Conservation (phyloP, 2,797 vertebrate genomes). For the Sebastes baramenuke region DNA sequence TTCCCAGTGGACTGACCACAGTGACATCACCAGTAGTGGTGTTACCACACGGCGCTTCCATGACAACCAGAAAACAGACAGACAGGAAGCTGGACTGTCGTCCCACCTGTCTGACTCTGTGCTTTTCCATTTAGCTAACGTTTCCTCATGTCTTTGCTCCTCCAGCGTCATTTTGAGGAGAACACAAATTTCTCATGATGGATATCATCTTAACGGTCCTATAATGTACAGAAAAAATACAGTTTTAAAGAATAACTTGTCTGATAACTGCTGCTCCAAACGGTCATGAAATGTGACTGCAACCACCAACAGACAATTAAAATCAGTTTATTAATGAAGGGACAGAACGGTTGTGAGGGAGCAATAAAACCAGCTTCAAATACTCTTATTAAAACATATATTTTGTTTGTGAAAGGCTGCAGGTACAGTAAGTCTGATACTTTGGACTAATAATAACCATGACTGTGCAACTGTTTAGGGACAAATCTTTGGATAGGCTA, state of each 20-base stretch:
- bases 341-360: neutral
- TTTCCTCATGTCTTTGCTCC: neutral
- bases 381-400: neutral
- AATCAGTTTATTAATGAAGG: neutral
- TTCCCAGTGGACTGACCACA: conserved; percentile 24
- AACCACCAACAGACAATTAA: neutral
- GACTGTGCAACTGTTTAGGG: no score
- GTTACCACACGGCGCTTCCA: conserved; percentile 3
- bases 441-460: neutral
- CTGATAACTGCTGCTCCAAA: neutral
- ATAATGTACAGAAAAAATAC: neutral
- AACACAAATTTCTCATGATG: neutral
- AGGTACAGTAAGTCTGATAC: no score
- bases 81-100: conserved; percentile 17
- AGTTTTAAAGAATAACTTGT: neutral
- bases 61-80: conserved; percentile 36
- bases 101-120: conserved; percentile 34
- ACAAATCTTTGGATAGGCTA: no score
- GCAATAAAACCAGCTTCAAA: neutral
- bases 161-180: neutral
- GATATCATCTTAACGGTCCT: neutral
- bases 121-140: neutral
- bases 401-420: neutral
- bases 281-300: no score
- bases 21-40: conserved; percentile 35